A percentile compares a stretch with the other conserved stretches of the same genome.
Evolutionary conservation across 2,888 invertebrate species (phyloP).

Genomic region (Lissocephala sabroskyi): DNA sequence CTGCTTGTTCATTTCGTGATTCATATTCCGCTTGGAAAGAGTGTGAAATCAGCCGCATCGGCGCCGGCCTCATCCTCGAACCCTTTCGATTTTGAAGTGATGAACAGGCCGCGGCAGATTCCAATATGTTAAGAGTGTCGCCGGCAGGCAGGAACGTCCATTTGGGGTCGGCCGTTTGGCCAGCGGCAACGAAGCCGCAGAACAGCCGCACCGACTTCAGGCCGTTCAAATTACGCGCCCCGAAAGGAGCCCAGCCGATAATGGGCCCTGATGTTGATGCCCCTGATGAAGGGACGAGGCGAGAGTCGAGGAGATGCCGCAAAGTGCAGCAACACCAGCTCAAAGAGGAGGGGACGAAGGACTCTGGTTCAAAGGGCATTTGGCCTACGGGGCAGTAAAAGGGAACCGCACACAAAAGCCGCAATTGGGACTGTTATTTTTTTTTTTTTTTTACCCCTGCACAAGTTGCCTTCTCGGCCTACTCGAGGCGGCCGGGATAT

Average conservation of each 20-base stretch:
- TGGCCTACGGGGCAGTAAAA: conserved; percentile 24
- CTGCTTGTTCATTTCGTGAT: no score
- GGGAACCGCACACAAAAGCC: not conserved
- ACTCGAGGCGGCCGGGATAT: conserved; percentile 16
- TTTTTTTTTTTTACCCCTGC: not conserved
- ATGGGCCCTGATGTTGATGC: conserved; percentile 13
- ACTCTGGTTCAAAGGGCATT: conserved; percentile 53
- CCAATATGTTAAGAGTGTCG: conserved; percentile 61
- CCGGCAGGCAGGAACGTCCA: conserved; percentile 40
- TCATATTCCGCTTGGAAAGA: no score
- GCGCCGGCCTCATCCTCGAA: not conserved
- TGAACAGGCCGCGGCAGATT: no score
- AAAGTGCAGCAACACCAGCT: conserved; percentile 38
- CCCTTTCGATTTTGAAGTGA: not conserved
- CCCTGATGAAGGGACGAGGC: conserved; percentile 11
- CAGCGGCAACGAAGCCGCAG: no score
- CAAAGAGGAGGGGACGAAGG: no score
- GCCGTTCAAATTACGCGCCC: conserved; percentile 42
- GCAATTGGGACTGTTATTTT: conserved; percentile 16
- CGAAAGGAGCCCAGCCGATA: conserved; percentile 17
- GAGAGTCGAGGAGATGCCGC: not conserved
- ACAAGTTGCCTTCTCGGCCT: conserved; percentile 14
- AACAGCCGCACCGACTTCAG: conserved; percentile 30
- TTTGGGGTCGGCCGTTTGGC: no score
- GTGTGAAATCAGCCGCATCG: no score